Percentiles rank a stretch among this genome's conserved stretches.
phyloP scores from a whole-genome alignment of 2,888 invertebrate species.

The Phrixothrix hirtus region DNA sequence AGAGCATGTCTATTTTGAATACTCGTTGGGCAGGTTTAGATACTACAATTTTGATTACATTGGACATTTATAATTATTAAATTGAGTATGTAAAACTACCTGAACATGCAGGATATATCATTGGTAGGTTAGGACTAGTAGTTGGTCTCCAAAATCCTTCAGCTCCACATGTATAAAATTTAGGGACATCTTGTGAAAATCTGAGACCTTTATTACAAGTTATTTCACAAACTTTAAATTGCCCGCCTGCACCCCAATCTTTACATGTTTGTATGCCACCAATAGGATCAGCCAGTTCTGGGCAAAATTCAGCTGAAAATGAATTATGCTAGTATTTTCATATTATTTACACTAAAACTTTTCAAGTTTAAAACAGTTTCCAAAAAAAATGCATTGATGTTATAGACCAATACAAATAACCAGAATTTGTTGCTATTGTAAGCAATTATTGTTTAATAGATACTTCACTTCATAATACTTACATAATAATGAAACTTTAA shows the following conservation, averaged over 20 bases:
- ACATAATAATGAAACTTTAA: slow-evolving; percentile 88
- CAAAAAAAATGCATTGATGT: too few species aligned
- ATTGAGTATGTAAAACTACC: slow-evolving; percentile 62
- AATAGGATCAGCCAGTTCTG: slow-evolving; percentile 83
- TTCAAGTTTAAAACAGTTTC: too few species aligned
- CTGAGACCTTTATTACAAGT: slow-evolving; percentile 81
- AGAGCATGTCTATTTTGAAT: slow-evolving; percentile 90
- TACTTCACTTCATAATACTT: too few species aligned
- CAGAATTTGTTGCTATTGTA: too few species aligned
- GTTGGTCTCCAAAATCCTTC: slow-evolving; percentile 98
- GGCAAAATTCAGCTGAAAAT: slow-evolving; percentile 85
- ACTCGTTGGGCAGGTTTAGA: slow-evolving; percentile 92
- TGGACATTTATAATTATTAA: too few species aligned
- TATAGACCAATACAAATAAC: too few species aligned
- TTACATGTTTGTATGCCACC: slow-evolving; percentile 92
- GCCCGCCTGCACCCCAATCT: slow-evolving; percentile 95
- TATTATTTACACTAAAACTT: too few species aligned
- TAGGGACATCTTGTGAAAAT: slow-evolving; percentile 92
- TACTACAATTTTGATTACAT: slow-evolving; percentile 67
- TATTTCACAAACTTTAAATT: slow-evolving; percentile 94
- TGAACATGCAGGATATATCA: slow-evolving; percentile 91
- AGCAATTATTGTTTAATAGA: too few species aligned
- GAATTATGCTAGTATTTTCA: too few species aligned
- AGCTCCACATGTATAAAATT: slow-evolving; percentile 96
- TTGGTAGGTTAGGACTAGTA: slow-evolving; percentile 73